phyloP scores from a whole-genome alignment of 2,113 vertebrate species.

The Scomber scombrus region DNA sequence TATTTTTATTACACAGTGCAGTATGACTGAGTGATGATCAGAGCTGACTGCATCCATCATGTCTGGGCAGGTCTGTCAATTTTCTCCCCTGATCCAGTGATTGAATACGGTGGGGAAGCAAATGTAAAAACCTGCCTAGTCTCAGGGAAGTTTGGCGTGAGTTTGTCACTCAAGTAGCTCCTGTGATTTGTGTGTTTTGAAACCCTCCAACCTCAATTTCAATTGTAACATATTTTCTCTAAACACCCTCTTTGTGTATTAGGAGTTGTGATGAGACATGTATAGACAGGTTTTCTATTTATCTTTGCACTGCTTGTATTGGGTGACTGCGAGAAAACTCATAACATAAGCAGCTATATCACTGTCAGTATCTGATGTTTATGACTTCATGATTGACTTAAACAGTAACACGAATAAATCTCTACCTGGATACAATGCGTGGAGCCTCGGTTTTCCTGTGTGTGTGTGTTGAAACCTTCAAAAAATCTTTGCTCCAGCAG shows the following conservation, averaged over 20 bases:
- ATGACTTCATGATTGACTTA: conserved; percentile 7
- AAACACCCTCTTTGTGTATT: neutral
- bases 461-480: conserved; percentile 22
- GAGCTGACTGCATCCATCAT: conserved; percentile 73
- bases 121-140: conserved; percentile 46
- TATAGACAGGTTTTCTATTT: neutral
- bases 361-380: conserved; percentile 1
- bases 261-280: neutral
- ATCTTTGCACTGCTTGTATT: neutral
- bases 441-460: neutral
- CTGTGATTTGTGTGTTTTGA: neutral
- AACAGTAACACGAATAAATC: conserved; percentile 9
- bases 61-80: conserved; percentile 53
- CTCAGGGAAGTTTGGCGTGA: conserved; percentile 32
- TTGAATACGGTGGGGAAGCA: conserved; percentile 62
- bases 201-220: neutral
- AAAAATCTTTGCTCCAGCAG: conserved; percentile 29
- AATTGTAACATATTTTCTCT: neutral
- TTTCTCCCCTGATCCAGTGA: conserved; percentile 59
- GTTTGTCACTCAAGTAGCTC: conserved; percentile 27
- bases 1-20: conserved; percentile 11
- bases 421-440: neutral
- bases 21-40: conserved; percentile 64
- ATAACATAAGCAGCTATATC: neutral
- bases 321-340: neutral